These are phyloP conservation scores for Aplodontia rufa DNA, from an alignment of 2,113 vertebrate genomes.

Conservation along the genomic window DNA sequence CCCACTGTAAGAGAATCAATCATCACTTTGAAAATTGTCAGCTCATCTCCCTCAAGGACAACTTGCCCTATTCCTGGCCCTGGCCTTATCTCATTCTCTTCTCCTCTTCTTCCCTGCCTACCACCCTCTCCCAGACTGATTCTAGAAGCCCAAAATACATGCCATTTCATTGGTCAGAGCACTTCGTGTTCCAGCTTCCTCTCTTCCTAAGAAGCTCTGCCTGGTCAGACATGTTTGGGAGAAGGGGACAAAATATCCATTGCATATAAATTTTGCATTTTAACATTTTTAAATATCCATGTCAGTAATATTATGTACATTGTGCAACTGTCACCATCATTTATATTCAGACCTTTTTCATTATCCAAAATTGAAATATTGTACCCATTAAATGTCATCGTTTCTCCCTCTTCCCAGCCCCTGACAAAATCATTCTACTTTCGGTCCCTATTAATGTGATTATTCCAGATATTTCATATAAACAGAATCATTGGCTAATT, in stretches of 20 bases:
- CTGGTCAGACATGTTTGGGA: not conserved
- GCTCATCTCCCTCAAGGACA: not conserved
- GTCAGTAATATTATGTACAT: not conserved
- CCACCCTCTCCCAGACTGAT: not conserved
- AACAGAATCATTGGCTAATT: not conserved
- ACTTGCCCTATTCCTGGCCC: not conserved
- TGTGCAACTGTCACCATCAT: not conserved
- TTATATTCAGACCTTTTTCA: not conserved
- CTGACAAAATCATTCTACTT: not conserved
- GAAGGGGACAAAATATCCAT: not conserved
- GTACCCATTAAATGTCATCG: not conserved
- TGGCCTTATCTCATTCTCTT: not conserved
- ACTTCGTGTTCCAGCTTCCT: not conserved
- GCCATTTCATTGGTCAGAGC: not conserved
- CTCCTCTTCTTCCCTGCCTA: not conserved
- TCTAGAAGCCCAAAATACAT: not conserved
- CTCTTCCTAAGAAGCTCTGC: not conserved
- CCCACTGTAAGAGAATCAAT: not conserved
- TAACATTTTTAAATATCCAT: not conserved
- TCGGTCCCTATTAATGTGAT: not conserved
- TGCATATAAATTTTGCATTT: not conserved
- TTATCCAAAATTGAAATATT: not conserved
- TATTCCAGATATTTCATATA: not conserved
- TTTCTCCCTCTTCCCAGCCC: not conserved
- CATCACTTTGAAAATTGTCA: not conserved